These are phyloP conservation scores for Neomorphus geoffroyi DNA, from an alignment of 2,797 vertebrate genomes.

Conservation along the genomic window DNA sequence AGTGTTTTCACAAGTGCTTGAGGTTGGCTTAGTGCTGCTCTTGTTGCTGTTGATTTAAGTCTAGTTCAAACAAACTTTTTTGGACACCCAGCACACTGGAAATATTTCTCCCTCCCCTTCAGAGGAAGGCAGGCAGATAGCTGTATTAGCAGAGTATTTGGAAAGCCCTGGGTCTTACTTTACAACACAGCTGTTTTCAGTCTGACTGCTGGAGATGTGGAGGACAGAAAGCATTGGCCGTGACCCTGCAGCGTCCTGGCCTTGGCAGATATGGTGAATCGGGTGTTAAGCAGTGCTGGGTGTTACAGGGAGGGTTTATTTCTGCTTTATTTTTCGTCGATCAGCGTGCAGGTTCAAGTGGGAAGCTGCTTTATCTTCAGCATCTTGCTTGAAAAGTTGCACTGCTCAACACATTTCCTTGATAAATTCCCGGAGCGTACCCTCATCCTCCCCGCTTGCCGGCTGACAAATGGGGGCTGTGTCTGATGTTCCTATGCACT, in stretches of 20 bases:
- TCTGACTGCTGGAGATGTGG: not conserved
- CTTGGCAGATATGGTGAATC: not conserved
- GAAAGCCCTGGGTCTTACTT: not conserved
- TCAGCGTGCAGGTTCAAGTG: slow-evolving; percentile 12
- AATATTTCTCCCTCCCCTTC: not conserved
- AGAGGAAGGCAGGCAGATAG: not conserved
- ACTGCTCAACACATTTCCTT: slow-evolving; percentile 70
- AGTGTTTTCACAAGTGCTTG: slow-evolving; percentile 52
- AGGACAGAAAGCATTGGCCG: not conserved
- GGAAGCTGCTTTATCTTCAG: slow-evolving; percentile 45
- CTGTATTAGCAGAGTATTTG: not conserved
- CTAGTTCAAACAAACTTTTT: slow-evolving; percentile 61
- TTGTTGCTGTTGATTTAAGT: slow-evolving; percentile 40
- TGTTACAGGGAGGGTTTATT: not conserved
- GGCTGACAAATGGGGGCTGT: slow-evolving; percentile 65
- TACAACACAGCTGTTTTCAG: not conserved
- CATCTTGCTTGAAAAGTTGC: slow-evolving; percentile 53
- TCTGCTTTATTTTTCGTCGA: slow-evolving; percentile 18
- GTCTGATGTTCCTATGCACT: slow-evolving; percentile 26
- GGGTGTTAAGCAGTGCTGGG: not conserved
- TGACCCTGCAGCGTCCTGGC: not conserved
- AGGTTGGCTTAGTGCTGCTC: slow-evolving; percentile 52
- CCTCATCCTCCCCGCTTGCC: slow-evolving; percentile 37
- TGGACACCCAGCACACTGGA: not conserved
- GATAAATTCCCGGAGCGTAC: slow-evolving; percentile 59